Percentiles rank a stretch among this genome's conserved stretches.
phyloP scores from a whole-genome alignment of 2,113 vertebrate genomes.

The Galeopterus variegatus region DNA sequence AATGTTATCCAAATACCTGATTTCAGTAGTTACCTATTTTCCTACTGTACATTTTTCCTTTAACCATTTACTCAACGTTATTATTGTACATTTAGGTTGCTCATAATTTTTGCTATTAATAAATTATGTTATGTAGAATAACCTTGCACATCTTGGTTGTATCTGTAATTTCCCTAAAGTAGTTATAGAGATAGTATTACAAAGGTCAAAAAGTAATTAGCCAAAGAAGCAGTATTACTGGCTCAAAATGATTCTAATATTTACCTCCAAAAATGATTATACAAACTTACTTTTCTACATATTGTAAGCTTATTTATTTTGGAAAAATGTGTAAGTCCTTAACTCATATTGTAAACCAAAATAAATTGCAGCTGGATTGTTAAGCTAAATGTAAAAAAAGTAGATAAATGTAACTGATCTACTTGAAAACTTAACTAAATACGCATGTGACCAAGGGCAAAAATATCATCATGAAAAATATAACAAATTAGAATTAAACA shows the following conservation, averaged over 20 bases:
- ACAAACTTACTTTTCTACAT: not conserved
- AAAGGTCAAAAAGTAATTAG: not conserved
- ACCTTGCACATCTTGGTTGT: not conserved
- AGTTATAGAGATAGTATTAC: not conserved
- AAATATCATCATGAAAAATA: not conserved
- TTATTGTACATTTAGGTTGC: not conserved
- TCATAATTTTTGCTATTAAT: not conserved
- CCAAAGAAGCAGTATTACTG: not conserved
- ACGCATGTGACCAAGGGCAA: not conserved
- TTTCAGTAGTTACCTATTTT: not conserved
- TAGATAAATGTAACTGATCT: not conserved
- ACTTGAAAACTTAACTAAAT: not conserved
- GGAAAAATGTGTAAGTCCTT: not conserved
- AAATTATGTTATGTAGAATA: not conserved
- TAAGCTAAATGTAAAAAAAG: not conserved
- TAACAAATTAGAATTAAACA: not conserved
- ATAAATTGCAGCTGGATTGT: not conserved
- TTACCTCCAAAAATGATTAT: not conserved
- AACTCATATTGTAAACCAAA: not conserved
- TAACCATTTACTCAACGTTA: not conserved
- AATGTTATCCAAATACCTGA: not conserved
- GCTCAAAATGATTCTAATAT: not conserved
- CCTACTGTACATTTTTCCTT: not conserved
- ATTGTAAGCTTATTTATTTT: not conserved
- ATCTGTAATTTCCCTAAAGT: constrained; percentile 4